Conservation (phyloP, 2,113 vertebrate species). For the Notothenia coriiceps region DNA sequence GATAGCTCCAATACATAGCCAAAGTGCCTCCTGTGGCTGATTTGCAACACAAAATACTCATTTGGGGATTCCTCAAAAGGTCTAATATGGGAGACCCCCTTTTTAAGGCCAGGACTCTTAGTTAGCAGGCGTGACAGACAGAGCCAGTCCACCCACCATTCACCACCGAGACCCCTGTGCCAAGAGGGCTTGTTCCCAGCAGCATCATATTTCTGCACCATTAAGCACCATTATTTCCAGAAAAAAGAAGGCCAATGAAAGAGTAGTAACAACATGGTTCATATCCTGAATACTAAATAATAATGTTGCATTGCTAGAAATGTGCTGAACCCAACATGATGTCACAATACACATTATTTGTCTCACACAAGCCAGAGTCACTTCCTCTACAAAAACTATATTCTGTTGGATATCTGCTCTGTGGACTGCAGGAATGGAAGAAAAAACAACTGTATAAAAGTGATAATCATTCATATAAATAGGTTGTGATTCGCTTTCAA, state of each 20-base stretch:
- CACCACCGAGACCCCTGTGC: slow-evolving; percentile 1
- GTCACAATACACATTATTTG: neutral
- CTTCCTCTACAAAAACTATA: neutral
- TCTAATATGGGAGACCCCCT: neutral
- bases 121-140: slow-evolving; percentile 41
- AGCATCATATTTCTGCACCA: slow-evolving; percentile 40
- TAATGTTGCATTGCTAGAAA: neutral
- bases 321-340: neutral
- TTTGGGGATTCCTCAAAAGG: slow-evolving; percentile 36
- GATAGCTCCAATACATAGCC: neutral
- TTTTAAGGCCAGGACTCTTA: slow-evolving; percentile 17
- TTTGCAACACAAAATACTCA: neutral
- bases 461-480: neutral
- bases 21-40: neutral
- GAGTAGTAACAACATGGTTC: neutral
- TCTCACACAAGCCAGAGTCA: neutral
- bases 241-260: slow-evolving; percentile 4
- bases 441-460: neutral
- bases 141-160: slow-evolving; percentile 29
- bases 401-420: neutral
- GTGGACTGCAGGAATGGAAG: neutral
- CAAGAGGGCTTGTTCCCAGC: slow-evolving; percentile 41
- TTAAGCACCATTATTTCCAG: slow-evolving; percentile 36
- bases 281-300: neutral
- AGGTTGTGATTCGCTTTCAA: neutral